Evolutionary conservation across 2,797 vertebrate species (phyloP), one percentile per base, ranked within the genome.

Genomic region (Fundulus diaphanus): DNA sequence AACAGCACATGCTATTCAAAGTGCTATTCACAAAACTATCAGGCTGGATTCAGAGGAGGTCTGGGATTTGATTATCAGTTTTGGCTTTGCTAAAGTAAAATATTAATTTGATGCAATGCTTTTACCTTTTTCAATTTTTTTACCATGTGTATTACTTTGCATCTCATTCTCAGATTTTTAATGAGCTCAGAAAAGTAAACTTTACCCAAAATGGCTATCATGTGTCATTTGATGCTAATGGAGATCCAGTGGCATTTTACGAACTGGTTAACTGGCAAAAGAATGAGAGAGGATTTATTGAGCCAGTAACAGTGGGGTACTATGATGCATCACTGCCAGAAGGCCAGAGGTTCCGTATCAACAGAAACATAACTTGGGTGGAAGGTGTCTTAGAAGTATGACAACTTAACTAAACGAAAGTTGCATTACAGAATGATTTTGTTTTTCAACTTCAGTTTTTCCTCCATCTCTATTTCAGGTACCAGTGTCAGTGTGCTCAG

Each of bases 261-360:
- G 94, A 95, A 54, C 73, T 95, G 46, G 85, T 95, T 8, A 95
- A 95, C 85, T 95, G 94, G 94, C 90, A 95, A 66, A 78, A 35
- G 72, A 24, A 24, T 18, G 68, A 70, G 22, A 70, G 13, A 52
- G 68, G 49, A 70, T 48, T 35, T 52, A n/a, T 37, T 37, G 49
- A 52, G 33, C 48, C 35, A 7, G 68, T 70, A 33, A 70, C 49
- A 9, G 49, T 70, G 15, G 68, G 68, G 24, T 70, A 37, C 16
- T 70, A 70, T 70, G 68, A 70, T 35, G 68, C 68, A 52, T 70
- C 68, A n/a, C 68, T 70, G 12, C 68, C 68, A 52, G 51, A 70
- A 52, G 68, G 68, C 22, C 48, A 70, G 49, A 51, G 52, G 33
- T 70, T 70, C 16, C 48, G 3, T 16, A 52, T 70, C 12, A 52